Evolutionary conservation across 2,113 vertebrate species (phyloP).

Genomic region (Datnioides undecimradiatus): DNA sequence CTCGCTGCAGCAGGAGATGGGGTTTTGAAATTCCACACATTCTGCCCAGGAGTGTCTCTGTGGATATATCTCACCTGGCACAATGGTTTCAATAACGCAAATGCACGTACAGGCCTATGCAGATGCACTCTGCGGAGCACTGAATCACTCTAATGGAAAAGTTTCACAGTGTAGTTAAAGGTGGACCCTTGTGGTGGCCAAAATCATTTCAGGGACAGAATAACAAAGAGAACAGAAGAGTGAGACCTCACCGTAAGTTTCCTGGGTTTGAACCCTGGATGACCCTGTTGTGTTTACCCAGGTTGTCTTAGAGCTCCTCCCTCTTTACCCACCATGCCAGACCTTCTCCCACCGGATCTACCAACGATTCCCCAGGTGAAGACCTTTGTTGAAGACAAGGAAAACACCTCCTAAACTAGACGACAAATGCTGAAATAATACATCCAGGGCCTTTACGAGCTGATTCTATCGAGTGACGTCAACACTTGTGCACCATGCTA

Average conservation of each 20-base stretch:
- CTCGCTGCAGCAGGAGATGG: conserved; percentile 79
- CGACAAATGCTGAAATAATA: conserved; percentile 22
- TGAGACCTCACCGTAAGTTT: conserved; percentile 58
- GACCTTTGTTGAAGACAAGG: conserved; percentile 43
- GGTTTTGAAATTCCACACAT: conserved; percentile 83
- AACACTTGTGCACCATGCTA: neutral
- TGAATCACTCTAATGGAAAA: conserved; percentile 34
- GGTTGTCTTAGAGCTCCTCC: conserved; percentile 85
- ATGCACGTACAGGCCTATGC: conserved; percentile 22
- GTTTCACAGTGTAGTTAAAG: neutral
- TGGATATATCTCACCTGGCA: conserved; percentile 38
- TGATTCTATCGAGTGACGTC: neutral
- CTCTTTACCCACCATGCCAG: conserved; percentile 87
- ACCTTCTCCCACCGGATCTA: conserved; percentile 83
- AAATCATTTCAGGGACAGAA: conserved; percentile 35
- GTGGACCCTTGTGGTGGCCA: conserved; percentile 1
- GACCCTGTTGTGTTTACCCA: conserved; percentile 93
- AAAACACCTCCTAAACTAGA: conserved; percentile 18
- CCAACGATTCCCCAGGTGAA: conserved; percentile 37
- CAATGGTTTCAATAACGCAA: conserved; percentile 47
- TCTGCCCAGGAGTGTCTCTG: conserved; percentile 35
- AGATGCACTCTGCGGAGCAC: conserved; percentile 14
- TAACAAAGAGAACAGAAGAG: conserved; percentile 32
- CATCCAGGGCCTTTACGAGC: neutral
- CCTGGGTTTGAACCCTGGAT: conserved; percentile 86